A percentile compares a stretch with the other conserved stretches of the same genome.
Evolutionary conservation across 2,113 vertebrate genomes (phyloP).

Genomic region (Illadopsis cleaveri): DNA sequence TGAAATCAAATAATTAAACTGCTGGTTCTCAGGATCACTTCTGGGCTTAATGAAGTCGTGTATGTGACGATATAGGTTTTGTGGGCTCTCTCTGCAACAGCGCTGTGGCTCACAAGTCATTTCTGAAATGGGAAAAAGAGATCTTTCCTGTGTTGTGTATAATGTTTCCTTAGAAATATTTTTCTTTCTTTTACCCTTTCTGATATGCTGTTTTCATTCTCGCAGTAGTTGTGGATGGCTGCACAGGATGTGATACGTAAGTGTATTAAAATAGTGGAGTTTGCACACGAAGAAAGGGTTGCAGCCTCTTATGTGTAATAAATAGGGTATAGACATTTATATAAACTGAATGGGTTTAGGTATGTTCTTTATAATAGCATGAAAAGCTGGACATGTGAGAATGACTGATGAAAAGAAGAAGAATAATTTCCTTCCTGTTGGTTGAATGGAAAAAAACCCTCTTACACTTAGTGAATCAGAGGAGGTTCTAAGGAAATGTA

Average conservation of each 20-base stretch:
- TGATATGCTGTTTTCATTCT: not conserved
- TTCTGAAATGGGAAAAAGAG: not conserved
- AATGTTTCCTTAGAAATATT: not conserved
- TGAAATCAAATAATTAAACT: not conserved
- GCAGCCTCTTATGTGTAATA: not conserved
- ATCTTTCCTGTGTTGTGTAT: not conserved
- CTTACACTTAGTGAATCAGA: not conserved
- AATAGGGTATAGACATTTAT: not conserved
- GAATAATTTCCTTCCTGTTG: not conserved
- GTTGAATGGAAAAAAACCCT: not conserved
- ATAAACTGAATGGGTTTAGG: not conserved
- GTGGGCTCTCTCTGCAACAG: not conserved
- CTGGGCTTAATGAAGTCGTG: not conserved
- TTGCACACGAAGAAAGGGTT: not conserved
- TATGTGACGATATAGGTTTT: fast-evolving
- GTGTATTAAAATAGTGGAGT: not conserved
- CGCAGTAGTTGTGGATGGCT: not conserved
- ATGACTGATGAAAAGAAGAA: not conserved
- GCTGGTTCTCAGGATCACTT: not conserved
- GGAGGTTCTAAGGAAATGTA: not conserved
- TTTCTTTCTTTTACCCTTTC: not conserved
- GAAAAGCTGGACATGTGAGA: not conserved
- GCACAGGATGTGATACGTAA: not conserved
- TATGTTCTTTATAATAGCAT: not conserved
- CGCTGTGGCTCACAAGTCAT: not conserved